Evolutionary conservation across 92 coral and sea anemone genomes (phyloP), one percentile per base, ranked within the genome.

Genomic region (Zoanthus gigantus): DNA sequence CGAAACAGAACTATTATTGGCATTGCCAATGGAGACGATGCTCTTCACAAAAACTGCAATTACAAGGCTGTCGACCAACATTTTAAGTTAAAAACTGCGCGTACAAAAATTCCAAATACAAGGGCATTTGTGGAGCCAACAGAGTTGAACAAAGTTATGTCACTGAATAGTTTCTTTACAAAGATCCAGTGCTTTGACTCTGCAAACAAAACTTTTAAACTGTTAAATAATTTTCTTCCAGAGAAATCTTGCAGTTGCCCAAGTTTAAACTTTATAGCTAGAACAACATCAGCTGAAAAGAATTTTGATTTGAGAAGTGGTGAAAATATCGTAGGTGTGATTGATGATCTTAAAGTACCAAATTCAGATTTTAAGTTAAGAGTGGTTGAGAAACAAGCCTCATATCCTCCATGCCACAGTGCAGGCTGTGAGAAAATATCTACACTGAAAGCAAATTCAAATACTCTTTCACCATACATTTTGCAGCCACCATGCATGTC

Each of bases 211-310:
- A 74, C 83, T 34, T 48, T 8, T 12, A 57, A 83, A 16, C 71
- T 72, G n/a, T 52, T 79, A 9, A 94, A 95, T 82, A 86, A 94
- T 30, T 95, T 95, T 73, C 79, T 91, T 16, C 93, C 91, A 80
- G 98, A 94, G 23, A 90, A 85, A 46, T 91, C 92, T 78, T 91
- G 94, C 37, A 95, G 98, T 67, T 95, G 98, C 66, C 98, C 98
- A 29, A 89, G 87, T 61, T 89, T 92, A 10, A 71, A 91, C 16
- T 69, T 72, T 46, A 72, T 82, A 52, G 93, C 84, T 53, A 91
- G 83, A 58, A 68, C 98, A 0, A 85, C 92, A 48, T 90, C 96
- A 45, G 86, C 91, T 17, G 88, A 84, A 67, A 84, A 92, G 6
- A 91, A 94, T 34, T 57, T 95, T 34, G 94, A 91, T 18, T 42